phyloP scores from a whole-genome alignment of 2,797 vertebrate genomes.

The Onychomys torridus region DNA sequence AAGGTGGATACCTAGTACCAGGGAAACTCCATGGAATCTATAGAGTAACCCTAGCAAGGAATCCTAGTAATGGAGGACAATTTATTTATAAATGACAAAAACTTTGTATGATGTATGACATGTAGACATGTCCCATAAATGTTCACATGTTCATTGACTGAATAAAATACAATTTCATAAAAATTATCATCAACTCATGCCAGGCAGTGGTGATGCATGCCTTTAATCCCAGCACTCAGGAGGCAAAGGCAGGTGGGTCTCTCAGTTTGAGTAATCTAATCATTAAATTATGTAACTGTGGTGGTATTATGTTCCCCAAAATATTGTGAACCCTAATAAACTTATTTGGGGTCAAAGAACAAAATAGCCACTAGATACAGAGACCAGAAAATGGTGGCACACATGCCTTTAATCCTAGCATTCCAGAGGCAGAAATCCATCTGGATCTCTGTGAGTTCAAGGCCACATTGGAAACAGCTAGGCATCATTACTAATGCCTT shows the following conservation, averaged over 20 bases:
- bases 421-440: no score
- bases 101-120: neutral
- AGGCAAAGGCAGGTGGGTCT: neutral
- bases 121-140: neutral
- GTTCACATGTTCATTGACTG: constrained; percentile 33
- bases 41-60: neutral
- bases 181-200: neutral
- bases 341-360: no score
- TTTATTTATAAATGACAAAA: neutral
- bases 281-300: neutral
- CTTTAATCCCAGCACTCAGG: neutral
- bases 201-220: neutral
- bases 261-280: neutral
- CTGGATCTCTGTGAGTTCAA: no score
- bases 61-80: neutral
- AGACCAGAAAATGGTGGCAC: no score
- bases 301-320: no score
- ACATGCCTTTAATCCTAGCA: no score
- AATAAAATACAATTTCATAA: constrained; percentile 27
- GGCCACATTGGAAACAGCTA: no score
- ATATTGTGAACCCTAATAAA: no score
- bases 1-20: neutral
- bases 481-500: no score
- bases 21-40: neutral
- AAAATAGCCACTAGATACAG: no score